Evolutionary conservation across 1,140 invertebrate species (phyloP).

Genomic region (Heterodera schachtii): DNA sequence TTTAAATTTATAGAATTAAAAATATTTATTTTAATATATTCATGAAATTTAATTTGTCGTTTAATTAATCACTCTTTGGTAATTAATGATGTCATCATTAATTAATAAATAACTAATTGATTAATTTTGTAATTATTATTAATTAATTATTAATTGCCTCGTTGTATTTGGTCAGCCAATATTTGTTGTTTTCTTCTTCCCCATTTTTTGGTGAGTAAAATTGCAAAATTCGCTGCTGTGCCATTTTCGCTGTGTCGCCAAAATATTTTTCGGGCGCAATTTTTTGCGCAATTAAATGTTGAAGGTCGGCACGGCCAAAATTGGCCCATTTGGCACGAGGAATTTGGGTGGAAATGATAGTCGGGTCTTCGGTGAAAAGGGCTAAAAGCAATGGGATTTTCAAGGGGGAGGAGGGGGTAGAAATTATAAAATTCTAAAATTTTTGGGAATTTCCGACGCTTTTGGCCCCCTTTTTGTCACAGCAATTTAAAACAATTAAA

Average conservation of each 20-base stretch:
- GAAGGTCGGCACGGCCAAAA: slow-evolving; percentile 31
- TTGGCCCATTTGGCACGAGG: slow-evolving; percentile 29
- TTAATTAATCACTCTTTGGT: neutral
- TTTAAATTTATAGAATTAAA: neutral
- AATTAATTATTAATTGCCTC: slow-evolving; percentile 25
- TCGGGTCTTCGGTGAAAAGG: slow-evolving; percentile 8
- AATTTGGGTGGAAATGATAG: neutral
- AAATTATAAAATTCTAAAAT: slow-evolving; percentile 2
- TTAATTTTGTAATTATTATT: neutral
- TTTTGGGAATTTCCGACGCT: neutral
- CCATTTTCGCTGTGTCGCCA: slow-evolving; percentile 28
- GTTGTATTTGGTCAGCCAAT: slow-evolving; percentile 37
- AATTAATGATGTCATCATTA: neutral
- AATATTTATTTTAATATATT: too few relatives aligned
- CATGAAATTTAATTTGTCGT: too few relatives aligned
- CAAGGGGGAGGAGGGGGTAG: too few relatives aligned
- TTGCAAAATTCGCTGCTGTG: slow-evolving; percentile 42
- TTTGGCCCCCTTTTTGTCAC: neutral
- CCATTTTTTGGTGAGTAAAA: slow-evolving; percentile 36
- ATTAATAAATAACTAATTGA: neutral
- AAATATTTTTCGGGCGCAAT: slow-evolving; percentile 31
- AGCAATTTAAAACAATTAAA: neutral
- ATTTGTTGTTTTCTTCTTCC: slow-evolving; percentile 14
- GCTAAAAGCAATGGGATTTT: neutral
- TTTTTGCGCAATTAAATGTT: slow-evolving; percentile 29